Percentiles rank a stretch among this genome's conserved stretches.
Conservation (phyloP, 2,888 invertebrate species). For the Epistrophella euchroma region DNA sequence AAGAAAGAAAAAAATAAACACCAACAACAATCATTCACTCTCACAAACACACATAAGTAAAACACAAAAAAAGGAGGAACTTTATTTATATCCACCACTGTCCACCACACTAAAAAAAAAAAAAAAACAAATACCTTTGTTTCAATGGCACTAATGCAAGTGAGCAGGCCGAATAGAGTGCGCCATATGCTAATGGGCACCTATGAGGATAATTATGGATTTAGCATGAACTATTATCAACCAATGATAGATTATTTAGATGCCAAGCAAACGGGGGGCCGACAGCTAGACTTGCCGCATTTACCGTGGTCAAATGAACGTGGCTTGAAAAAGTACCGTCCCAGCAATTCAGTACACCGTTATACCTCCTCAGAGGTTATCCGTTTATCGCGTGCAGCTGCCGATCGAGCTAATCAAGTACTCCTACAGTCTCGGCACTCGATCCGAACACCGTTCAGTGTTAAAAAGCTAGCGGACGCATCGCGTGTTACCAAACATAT, state of each 20-base stretch:
- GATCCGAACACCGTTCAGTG: conserved; percentile 84
- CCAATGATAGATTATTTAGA: conserved; percentile 94
- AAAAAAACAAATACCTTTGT: conserved; percentile 71
- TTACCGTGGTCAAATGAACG: conserved; percentile 90
- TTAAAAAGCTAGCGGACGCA: conserved; percentile 85
- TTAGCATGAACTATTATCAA: conserved; percentile 93
- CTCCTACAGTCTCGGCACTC: conserved; percentile 84
- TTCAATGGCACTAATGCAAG: conserved; percentile 83
- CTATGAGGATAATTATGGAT: conserved; percentile 93
- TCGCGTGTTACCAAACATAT: conserved; percentile 84
- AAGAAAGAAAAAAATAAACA: conserved; percentile 20
- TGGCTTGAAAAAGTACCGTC: conserved; percentile 88
- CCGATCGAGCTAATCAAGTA: conserved; percentile 89
- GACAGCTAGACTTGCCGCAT: conserved; percentile 85
- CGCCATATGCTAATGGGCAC: conserved; percentile 84
- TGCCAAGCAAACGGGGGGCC: conserved; percentile 85
- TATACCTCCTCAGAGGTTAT: conserved; percentile 89
- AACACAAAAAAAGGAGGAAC: conserved; percentile 65
- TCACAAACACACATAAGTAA: conserved; percentile 19
- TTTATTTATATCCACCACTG: conserved; percentile 74
- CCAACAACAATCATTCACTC: conserved; percentile 39
- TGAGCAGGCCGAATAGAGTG: conserved; percentile 80
- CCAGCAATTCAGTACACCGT: conserved; percentile 86
- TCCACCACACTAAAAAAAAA: conserved; percentile 46
- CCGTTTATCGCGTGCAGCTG: conserved; percentile 87